phyloP scores from a whole-genome alignment of 2,888 invertebrate species.

The Epinotia nisella region DNA sequence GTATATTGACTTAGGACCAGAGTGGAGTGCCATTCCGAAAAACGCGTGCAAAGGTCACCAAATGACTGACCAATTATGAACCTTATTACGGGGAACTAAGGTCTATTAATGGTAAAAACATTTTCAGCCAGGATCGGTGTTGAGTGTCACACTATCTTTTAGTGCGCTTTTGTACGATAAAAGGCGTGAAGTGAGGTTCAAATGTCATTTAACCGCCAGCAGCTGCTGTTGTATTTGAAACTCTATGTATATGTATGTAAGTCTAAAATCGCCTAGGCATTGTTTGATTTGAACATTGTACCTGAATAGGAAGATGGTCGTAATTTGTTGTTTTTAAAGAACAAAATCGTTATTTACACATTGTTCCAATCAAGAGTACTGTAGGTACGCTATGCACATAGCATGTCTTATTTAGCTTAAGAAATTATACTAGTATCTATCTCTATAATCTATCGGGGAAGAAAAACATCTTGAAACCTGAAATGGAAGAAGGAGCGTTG shows the following conservation, averaged over 20 bases:
- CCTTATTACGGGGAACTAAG: background rate
- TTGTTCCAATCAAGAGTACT: too few relatives aligned
- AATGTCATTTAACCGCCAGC: conserved; percentile 1
- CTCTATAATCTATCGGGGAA: too few relatives aligned
- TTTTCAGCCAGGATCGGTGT: background rate
- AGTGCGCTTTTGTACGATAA: conserved; percentile 9
- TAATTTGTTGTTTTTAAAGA: conserved; percentile 6
- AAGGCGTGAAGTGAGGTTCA: conserved; percentile 19
- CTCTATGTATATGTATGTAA: background rate
- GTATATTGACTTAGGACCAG: conserved; percentile 35
- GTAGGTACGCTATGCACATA: background rate
- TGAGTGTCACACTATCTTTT: background rate
- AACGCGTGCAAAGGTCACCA: conserved; percentile 1
- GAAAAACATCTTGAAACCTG: too few relatives aligned
- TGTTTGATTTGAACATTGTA: background rate
- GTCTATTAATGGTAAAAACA: background rate
- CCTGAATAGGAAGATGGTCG: background rate
- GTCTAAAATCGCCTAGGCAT: background rate
- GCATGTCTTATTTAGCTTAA: too few relatives aligned
- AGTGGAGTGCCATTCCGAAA: background rate
- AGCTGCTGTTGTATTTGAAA: background rate
- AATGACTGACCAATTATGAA: background rate
- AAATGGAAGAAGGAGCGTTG: too few relatives aligned
- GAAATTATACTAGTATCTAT: too few relatives aligned
- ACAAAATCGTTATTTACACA: too few relatives aligned